Percentiles rank a stretch among this genome's conserved stretches.
phyloP scores from a whole-genome alignment of 2,113 vertebrate genomes.

The Platichthys flesus region DNA sequence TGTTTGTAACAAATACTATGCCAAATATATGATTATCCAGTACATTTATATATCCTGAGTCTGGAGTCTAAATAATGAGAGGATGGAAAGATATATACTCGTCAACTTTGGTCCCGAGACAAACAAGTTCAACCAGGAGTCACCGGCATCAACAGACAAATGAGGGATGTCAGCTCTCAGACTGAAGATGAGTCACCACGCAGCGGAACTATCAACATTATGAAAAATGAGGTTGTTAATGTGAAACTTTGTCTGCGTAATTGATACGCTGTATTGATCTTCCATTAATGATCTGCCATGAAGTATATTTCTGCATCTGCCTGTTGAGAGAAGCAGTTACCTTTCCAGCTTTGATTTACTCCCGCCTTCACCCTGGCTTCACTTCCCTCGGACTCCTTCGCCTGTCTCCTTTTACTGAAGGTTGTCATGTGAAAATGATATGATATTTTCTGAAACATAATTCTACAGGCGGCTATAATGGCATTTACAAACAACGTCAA shows the following conservation, averaged over 20 bases:
- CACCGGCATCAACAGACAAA: constrained; percentile 50
- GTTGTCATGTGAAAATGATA: not conserved
- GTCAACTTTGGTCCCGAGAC: constrained; percentile 36
- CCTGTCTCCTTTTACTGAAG: not conserved
- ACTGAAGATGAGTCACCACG: constrained; percentile 46
- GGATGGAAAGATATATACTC: constrained; percentile 17
- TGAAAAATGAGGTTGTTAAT: constrained; percentile 60
- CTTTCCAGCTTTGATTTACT: constrained; percentile 13
- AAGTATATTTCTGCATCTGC: constrained; percentile 22
- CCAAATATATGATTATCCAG: not conserved
- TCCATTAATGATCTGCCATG: constrained; percentile 44
- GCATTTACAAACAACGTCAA: not conserved
- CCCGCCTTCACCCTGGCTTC: not conserved
- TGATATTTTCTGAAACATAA: not conserved
- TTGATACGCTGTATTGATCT: constrained; percentile 55
- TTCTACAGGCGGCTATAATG: too few relatives aligned
- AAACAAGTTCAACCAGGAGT: constrained; percentile 65
- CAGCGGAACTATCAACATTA: constrained; percentile 52
- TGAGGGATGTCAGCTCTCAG: constrained; percentile 34
- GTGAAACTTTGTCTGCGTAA: constrained; percentile 47
- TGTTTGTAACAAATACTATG: too few relatives aligned
- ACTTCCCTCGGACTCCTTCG: not conserved
- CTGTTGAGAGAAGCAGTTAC: constrained; percentile 2
- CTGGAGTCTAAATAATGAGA: not conserved
- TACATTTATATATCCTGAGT: not conserved